phyloP scores from a whole-genome alignment of 2,888 invertebrate genomes.

The Lissocephala sabroskyi region DNA sequence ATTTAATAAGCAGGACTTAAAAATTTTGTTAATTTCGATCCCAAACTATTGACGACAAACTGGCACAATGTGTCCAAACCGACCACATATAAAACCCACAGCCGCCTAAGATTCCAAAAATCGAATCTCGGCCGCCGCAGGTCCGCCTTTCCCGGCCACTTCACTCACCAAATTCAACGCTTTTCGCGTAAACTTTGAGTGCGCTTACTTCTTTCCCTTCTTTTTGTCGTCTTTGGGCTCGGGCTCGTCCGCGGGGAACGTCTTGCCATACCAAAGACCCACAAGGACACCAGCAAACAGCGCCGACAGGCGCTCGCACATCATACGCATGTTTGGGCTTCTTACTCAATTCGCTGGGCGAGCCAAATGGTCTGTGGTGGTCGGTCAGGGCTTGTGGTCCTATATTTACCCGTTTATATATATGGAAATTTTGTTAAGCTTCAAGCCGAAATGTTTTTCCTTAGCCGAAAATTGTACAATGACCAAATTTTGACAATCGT shows the following conservation, averaged over 20 bases:
- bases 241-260: conserved; percentile 21
- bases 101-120: neutral
- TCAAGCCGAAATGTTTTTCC: too few relatives aligned
- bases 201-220: neutral
- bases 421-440: too few relatives aligned
- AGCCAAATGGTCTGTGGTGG: too few relatives aligned
- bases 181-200: too few relatives aligned
- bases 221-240: neutral
- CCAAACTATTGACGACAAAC: neutral
- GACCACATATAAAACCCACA: neutral
- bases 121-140: neutral
- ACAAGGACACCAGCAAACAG: conserved; percentile 35
- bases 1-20: neutral
- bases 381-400: too few relatives aligned
- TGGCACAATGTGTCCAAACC: neutral
- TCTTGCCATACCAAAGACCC: conserved; percentile 42
- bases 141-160: conserved; percentile 17
- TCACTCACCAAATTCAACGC: too few relatives aligned
- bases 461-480: too few relatives aligned
- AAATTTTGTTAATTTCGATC: neutral
- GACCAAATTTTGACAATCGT: too few relatives aligned
- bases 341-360: too few relatives aligned
- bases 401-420: too few relatives aligned
- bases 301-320: conserved; percentile 43
- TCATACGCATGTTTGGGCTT: conserved; percentile 34